Conservation (phyloP, 1,140 invertebrate genomes). For the Papilio dardanus region DNA sequence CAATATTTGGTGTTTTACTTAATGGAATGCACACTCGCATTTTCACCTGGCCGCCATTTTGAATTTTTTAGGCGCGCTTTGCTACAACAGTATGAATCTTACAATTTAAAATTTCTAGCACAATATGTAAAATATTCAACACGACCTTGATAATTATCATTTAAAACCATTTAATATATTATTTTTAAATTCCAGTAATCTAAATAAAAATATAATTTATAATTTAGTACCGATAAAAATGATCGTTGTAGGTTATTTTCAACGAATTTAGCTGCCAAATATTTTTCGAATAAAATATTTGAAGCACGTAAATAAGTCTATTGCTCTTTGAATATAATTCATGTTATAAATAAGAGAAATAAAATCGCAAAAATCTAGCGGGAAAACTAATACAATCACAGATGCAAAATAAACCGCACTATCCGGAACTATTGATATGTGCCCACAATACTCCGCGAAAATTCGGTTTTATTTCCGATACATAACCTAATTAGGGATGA, state of each 20-base stretch:
- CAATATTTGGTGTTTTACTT: background rate
- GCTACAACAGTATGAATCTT: background rate
- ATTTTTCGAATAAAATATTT: background rate
- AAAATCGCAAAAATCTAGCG: slow-evolving; percentile 45
- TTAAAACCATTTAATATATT: background rate
- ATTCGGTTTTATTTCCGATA: slow-evolving; percentile 47
- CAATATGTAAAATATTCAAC: background rate
- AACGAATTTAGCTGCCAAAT: background rate
- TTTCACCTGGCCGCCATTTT: background rate
- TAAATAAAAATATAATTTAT: background rate
- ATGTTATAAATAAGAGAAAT: slow-evolving; percentile 48
- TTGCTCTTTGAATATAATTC: slow-evolving; percentile 36
- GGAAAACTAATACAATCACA: slow-evolving; percentile 65
- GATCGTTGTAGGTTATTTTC: background rate
- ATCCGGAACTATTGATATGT: slow-evolving; percentile 70
- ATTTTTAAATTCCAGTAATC: background rate
- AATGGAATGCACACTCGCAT: background rate
- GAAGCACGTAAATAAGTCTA: slow-evolving; percentile 29
- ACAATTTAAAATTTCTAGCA: background rate
- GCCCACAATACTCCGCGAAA: slow-evolving; percentile 57
- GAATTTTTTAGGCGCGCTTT: background rate
- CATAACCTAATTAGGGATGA: slow-evolving; percentile 44
- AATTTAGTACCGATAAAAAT: background rate
- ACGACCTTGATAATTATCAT: background rate
- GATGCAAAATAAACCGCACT: slow-evolving; percentile 62